Percentiles rank a stretch among this genome's conserved stretches.
phyloP scores from a whole-genome alignment of 30 jellyfish, hydroid and myxozoan species.

The Mastigias papua region DNA sequence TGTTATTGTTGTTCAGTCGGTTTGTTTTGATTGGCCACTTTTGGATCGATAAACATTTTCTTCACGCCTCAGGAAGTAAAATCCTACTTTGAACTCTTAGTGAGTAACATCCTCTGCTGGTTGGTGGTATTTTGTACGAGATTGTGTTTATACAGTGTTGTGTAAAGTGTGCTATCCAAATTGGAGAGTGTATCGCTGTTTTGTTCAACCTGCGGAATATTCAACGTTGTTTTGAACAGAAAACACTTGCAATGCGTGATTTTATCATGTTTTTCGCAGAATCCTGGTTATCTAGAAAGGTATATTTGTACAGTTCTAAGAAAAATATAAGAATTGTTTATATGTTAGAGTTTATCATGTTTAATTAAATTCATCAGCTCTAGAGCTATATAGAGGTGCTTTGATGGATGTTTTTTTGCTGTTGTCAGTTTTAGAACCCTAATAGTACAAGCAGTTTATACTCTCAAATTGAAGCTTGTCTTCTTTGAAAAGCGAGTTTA shows the following conservation, averaged over 20 bases:
- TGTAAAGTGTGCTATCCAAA: neutral
- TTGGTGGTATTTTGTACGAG: conserved; percentile 3
- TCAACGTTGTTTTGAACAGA: neutral
- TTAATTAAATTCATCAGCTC: too few relatives aligned
- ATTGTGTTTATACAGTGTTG: neutral
- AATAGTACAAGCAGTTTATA: too few relatives aligned
- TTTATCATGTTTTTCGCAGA: conserved; percentile 45
- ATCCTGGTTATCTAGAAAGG: conserved; percentile 65
- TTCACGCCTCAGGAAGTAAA: conserved; percentile 8
- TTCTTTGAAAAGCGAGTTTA: too few relatives aligned
- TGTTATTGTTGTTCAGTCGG: neutral
- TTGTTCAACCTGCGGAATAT: neutral
- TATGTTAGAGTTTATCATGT: too few relatives aligned
- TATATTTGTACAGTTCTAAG: too few relatives aligned
- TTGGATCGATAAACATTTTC: neutral
- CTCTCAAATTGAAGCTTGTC: too few relatives aligned
- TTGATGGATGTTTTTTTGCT: too few relatives aligned
- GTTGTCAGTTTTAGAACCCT: too few relatives aligned
- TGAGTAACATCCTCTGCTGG: conserved; percentile 22
- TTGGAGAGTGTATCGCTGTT: neutral
- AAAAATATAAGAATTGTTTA: too few relatives aligned
- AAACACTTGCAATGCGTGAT: conserved; percentile 54
- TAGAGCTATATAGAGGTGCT: too few relatives aligned
- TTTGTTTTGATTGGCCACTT: neutral
- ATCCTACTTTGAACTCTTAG: conserved; percentile 21